Conservation (phyloP, 92 coral and sea anemone genomes). For the Desmophyllum pertusum region DNA sequence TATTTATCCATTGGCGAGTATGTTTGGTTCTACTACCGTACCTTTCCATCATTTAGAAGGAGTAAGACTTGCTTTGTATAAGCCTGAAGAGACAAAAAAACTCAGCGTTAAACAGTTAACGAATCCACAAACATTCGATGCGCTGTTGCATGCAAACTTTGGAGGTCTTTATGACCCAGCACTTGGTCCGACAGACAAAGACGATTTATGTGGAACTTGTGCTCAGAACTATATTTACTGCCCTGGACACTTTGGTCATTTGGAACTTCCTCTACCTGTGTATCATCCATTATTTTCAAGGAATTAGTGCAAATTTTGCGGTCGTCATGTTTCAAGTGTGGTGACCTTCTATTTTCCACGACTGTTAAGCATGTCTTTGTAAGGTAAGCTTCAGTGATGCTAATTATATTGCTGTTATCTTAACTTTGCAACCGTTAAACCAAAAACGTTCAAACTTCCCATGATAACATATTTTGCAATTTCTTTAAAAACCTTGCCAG, state of each 20-base stretch:
- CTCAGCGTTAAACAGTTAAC: slow-evolving; percentile 88
- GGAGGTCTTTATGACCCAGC: slow-evolving; percentile 97
- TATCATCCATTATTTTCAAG: slow-evolving; percentile 96
- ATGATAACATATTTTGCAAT: too few species aligned
- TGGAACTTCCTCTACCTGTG: slow-evolving; percentile 91
- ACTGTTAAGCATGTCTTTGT: slow-evolving; percentile 65
- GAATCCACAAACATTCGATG: slow-evolving; percentile 90
- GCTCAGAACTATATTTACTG: slow-evolving; percentile 86
- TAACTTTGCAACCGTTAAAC: too few species aligned
- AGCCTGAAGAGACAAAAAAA: slow-evolving; percentile 78
- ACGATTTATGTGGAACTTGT: slow-evolving; percentile 94
- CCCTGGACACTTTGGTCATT: slow-evolving; percentile 96
- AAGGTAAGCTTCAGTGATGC: slow-evolving; percentile 73
- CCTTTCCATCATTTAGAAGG: slow-evolving; percentile 86
- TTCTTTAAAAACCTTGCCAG: too few species aligned
- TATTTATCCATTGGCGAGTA: not conserved
- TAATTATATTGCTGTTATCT: not conserved
- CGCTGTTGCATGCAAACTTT: slow-evolving; percentile 81
- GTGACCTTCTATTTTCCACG: slow-evolving; percentile 63
- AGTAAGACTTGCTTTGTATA: slow-evolving; percentile 77
- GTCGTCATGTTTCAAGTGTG: slow-evolving; percentile 89
- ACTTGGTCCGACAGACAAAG: slow-evolving; percentile 94
- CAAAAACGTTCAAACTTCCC: too few species aligned
- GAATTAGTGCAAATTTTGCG: slow-evolving; percentile 71
- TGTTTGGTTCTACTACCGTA: slow-evolving; percentile 75